A percentile compares a stretch with the other conserved stretches of the same genome.
These are phyloP conservation scores for Lerema accius DNA, from an alignment of 1,140 invertebrate genomes.

Conservation along the genomic window DNA sequence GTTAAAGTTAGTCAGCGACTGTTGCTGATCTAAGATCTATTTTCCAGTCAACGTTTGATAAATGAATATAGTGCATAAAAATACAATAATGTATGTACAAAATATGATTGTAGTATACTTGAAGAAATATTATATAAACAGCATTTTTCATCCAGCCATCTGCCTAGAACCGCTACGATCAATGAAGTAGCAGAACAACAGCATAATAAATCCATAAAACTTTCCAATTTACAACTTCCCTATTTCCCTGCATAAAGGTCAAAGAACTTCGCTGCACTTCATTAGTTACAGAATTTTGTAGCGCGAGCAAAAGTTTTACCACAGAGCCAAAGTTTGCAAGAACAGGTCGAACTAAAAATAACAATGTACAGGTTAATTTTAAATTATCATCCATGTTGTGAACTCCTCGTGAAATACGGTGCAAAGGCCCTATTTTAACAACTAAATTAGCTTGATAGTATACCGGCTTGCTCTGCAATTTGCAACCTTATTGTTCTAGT, in stretches of 20 bases:
- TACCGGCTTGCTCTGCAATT: no score
- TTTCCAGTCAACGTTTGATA: no score
- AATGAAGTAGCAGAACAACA: background rate
- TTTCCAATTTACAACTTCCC: background rate
- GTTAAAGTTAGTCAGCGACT: no score
- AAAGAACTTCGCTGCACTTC: slow-evolving; percentile 3
- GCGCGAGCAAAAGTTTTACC: background rate
- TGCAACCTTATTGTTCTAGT: no score
- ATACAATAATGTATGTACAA: no score
- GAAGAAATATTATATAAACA: no score
- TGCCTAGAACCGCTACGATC: slow-evolving; percentile 33
- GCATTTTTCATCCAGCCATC: no score
- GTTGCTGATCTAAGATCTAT: no score
- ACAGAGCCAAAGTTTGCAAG: background rate
- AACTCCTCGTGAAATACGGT: background rate
- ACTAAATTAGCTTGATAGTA: background rate
- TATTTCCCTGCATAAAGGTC: background rate
- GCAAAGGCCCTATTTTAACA: background rate
- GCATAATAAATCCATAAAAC: slow-evolving; percentile 5
- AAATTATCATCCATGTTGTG: background rate
- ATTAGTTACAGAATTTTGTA: slow-evolving; percentile 6
- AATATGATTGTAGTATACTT: no score
- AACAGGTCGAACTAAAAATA: slow-evolving; percentile 2
- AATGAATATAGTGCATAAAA: no score
- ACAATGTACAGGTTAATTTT: slow-evolving; percentile 4